Base-by-base conservation (phyloP, 2,888 invertebrate genomes). In the Alloplasta piceator region DNA sequence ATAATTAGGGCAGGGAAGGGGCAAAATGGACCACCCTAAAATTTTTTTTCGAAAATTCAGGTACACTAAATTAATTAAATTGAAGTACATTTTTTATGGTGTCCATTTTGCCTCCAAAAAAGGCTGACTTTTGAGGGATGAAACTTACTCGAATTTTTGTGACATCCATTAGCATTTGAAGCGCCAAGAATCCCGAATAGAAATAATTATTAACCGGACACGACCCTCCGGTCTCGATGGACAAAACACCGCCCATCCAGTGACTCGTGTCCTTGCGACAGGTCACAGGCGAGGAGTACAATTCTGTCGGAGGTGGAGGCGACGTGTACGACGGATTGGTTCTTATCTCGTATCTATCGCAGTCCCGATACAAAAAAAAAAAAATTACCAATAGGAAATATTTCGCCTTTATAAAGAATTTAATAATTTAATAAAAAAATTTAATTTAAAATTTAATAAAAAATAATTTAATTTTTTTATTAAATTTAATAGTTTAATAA, bases 161-260 rank as follows among this genome's bases (percentile, higher is more conserved):
- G 87, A 94, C 95, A 90, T 96, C 96, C 63, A 96, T 94, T 14
- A 96, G 92, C 16, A 95, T 94, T 91, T 96, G 96, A 85, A 96
- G 91, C 3, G 95, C 95, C 82, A 96, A 91, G 89, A 96, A 96
- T n/a, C 96, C 96, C 0, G 96, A 96, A 89, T 95, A 95, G 89
- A 95, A 95, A 89, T 96, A 96, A 92, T 96, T 95, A 86, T 96
- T 95, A 4, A 95, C 95, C 0, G 96, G 96, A 88, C 96, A 96
- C 6, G 94, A 94, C 81, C 95, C 95, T n/a, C 95, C 95, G 0
- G 94, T 93, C 87, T 95, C 95, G 89, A 96, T 94, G 64, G 95
- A 95, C 10, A 96, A 93, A 90, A 95, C 94, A 83, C 94, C 94
- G 1, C 94, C 93, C 82, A 95, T 94, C 94, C 95, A 94, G 50